A percentile compares a stretch with the other conserved stretches of the same genome.
These are phyloP conservation scores for Lepidonotus clava DNA, from an alignment of 2,888 invertebrate genomes.

Conservation along the genomic window DNA sequence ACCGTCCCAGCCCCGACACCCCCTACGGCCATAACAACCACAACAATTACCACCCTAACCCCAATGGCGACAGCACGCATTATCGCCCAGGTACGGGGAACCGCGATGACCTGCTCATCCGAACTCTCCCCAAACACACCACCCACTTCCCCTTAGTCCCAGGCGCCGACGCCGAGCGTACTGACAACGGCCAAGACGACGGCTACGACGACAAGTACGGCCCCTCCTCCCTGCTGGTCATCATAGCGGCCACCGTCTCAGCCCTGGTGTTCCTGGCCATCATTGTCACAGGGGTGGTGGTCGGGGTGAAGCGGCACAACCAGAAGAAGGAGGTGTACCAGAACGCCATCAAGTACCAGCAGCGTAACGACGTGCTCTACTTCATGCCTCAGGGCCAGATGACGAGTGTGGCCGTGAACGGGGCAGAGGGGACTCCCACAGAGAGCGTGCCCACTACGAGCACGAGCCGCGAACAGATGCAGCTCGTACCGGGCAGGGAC, in stretches of 20 bases:
- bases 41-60: too few species aligned
- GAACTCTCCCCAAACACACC: conserved; percentile 38
- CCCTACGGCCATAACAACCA: too few species aligned
- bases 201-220: conserved; percentile 26
- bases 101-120: conserved; percentile 24
- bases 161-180: not conserved
- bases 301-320: conserved; percentile 14
- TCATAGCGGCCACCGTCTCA: conserved; percentile 32
- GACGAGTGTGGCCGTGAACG: too few species aligned
- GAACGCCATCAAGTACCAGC: conserved; percentile 57
- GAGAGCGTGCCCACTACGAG: conserved; percentile 4
- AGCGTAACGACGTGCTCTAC: conserved; percentile 57
- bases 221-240: conserved; percentile 29
- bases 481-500: conserved; percentile 66
- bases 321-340: conserved; percentile 55
- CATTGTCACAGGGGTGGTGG: conserved; percentile 37
- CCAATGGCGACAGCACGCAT: not conserved
- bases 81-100: conserved; percentile 14
- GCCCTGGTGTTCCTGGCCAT: conserved; percentile 53
- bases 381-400: conserved; percentile 57
- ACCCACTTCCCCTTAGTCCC: conserved; percentile 21
- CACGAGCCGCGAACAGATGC: conserved; percentile 59
- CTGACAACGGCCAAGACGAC: conserved; percentile 10
- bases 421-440: conserved; percentile 20
- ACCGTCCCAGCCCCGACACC: not conserved